A percentile compares a stretch with the other conserved stretches of the same genome.
These are phyloP conservation scores for Natrix natrix DNA, from an alignment of 2,797 vertebrate genomes.

Conservation along the genomic window DNA sequence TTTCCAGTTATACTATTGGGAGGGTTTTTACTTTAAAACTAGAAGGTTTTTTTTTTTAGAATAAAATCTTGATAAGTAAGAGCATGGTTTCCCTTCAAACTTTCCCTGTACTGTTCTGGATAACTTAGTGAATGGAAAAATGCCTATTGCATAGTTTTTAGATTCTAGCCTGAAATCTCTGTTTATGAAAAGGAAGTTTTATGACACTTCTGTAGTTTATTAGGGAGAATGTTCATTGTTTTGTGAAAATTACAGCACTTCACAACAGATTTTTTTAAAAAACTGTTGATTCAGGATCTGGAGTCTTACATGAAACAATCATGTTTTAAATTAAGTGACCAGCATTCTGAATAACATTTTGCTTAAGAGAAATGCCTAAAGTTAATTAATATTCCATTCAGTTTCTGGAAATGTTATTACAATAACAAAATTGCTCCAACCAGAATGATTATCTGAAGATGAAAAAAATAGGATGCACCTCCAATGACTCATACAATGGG, in stretches of 20 bases:
- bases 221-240: not conserved
- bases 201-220: not conserved
- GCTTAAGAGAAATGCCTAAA: not conserved
- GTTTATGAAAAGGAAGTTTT: not conserved
- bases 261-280: not conserved
- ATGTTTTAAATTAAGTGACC: not conserved
- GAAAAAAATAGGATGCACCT: not conserved
- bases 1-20: not conserved
- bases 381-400: not conserved
- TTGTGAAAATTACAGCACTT: not conserved
- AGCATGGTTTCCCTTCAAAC: not conserved
- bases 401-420: not conserved
- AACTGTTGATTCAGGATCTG: not conserved
- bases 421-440: not conserved
- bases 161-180: not conserved
- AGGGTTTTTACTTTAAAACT: not conserved
- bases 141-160: not conserved
- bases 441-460: not conserved
- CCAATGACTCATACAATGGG: not conserved
- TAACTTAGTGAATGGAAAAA: not conserved
- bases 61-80: not conserved
- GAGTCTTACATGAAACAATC: not conserved
- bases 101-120: not conserved
- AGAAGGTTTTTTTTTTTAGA: not conserved
- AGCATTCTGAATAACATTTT: not conserved